Evolutionary conservation across 1,140 invertebrate species (phyloP), one percentile per base, ranked within the genome.

Genomic region (Alviniconcha marisindica): DNA sequence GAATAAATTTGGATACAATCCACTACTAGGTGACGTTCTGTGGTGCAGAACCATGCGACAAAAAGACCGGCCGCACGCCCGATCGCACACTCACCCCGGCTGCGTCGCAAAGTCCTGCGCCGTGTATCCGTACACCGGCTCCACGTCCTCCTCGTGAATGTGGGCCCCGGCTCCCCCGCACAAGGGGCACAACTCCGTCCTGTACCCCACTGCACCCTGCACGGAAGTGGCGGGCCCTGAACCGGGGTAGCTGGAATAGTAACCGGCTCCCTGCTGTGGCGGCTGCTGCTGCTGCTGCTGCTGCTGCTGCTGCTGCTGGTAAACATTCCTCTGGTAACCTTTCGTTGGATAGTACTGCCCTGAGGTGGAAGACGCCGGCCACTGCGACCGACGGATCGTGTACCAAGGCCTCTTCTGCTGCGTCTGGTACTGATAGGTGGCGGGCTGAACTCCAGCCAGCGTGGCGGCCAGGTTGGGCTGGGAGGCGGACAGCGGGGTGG

Each of bases 151-250:
- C 74, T 85, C 86, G 71, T 91, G 90, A n/a, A 87, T 87, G 48
- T 90, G 89, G 31, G 80, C 84, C 0, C 84, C 84, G 10, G 77
- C 38, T 10, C 87, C 87, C 15, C 90, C 90, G 88, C 90, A 90
- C 77, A 90, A 71, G 18, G 89, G 87, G 81, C 89, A 91, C 2
- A 74, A 10, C 40, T 78, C 66, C 38, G 71, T 78, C 71, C 81
- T 63, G 18, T 81, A 60, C 21, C 81, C 84, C 4, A 38, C 56
- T 28, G 3, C 28, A 7, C 42, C 44, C 12, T 51, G 44, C 3
- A 38, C 76, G 56, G 74, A 40, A 40, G 40, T 31, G 18, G 73
- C 42, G 4, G 14, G n/a, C 28, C 81, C 44, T 31, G 51, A 33
- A 40, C 31, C 42, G 44, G 56, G 31, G n/a, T 69, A 51, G 54